A percentile compares a stretch with the other conserved stretches of the same genome.
Conservation (phyloP, 2,888 invertebrate genomes). For the Drosophila cyrtoloma region DNA sequence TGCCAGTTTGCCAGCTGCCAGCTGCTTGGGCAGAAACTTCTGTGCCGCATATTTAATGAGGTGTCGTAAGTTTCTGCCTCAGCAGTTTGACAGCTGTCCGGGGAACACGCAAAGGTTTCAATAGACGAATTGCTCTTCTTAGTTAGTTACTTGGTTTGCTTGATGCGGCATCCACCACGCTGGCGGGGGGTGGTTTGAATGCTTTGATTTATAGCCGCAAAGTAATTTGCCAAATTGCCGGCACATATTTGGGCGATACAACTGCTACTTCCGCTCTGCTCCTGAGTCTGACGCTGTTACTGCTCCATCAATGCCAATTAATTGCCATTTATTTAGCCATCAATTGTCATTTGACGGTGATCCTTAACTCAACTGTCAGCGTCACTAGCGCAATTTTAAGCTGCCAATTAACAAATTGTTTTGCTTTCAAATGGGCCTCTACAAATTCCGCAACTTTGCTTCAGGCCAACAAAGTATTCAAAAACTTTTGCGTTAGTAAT, state of each 20-base stretch:
- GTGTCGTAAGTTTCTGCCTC: conserved; percentile 63
- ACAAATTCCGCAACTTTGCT: background rate
- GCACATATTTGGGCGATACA: conserved; percentile 14
- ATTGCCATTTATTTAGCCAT: conserved; percentile 71
- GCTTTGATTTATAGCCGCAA: conserved; percentile 72
- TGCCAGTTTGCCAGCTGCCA: background rate
- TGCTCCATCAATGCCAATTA: conserved; percentile 74
- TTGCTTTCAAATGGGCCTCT: background rate
- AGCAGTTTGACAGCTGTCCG: conserved; percentile 65
- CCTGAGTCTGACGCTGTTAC: background rate
- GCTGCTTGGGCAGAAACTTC: conserved; percentile 33
- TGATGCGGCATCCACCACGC: background rate
- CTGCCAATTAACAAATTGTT: conserved; percentile 59
- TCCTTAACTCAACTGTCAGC: conserved; percentile 40
- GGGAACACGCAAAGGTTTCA: conserved; percentile 38
- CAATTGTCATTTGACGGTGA: conserved; percentile 57
- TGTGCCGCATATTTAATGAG: conserved; percentile 67
- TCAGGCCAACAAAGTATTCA: background rate
- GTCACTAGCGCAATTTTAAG: conserved; percentile 34
- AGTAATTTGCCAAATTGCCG: conserved; percentile 66
- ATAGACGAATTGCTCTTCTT: conserved; percentile 46
- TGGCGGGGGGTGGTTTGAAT: conserved; percentile 16
- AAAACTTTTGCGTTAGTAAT: background rate
- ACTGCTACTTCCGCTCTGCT: conserved; percentile 4
- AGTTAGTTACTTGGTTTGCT: conserved; percentile 26